Conservation (phyloP, 92 coral and sea anemone genomes). For the Epizoanthus stellaris region DNA sequence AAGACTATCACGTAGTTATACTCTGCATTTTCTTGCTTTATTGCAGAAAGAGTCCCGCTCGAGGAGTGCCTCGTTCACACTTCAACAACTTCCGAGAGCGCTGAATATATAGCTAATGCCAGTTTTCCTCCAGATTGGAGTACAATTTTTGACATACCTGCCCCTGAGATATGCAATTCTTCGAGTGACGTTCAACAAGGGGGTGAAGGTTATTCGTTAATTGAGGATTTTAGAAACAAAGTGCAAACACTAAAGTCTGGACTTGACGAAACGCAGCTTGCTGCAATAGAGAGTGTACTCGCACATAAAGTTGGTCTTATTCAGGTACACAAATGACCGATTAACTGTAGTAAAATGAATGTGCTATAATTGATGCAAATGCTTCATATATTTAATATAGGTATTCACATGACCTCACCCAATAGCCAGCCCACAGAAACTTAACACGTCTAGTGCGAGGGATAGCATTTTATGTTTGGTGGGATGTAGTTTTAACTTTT, state of each 20-base stretch:
- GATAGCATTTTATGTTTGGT: no score
- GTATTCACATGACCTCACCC: no score
- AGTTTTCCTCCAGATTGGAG: slow-evolving; percentile 72
- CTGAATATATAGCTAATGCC: slow-evolving; percentile 60
- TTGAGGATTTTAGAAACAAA: slow-evolving; percentile 45
- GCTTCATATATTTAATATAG: no score
- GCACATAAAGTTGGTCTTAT: slow-evolving; percentile 68
- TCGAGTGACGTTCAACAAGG: not conserved
- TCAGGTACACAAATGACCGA: slow-evolving; percentile 53
- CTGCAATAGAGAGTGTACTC: slow-evolving; percentile 72
- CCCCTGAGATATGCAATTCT: not conserved
- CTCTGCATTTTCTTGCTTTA: not conserved
- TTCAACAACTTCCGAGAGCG: slow-evolving; percentile 31
- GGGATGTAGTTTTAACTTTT: no score
- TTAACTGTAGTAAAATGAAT: no score
- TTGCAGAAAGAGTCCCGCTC: not conserved
- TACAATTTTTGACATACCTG: slow-evolving; percentile 51
- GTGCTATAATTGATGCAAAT: no score
- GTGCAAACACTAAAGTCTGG: slow-evolving; percentile 19
- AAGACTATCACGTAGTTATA: no score
- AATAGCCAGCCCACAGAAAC: no score
- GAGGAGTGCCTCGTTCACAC: slow-evolving; percentile 14
- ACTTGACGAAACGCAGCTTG: slow-evolving; percentile 76
- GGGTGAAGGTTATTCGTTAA: slow-evolving; percentile 13
- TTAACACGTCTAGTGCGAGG: no score